Evolutionary conservation across 2,113 vertebrate species (phyloP).

Genomic region (Monopterus albus): DNA sequence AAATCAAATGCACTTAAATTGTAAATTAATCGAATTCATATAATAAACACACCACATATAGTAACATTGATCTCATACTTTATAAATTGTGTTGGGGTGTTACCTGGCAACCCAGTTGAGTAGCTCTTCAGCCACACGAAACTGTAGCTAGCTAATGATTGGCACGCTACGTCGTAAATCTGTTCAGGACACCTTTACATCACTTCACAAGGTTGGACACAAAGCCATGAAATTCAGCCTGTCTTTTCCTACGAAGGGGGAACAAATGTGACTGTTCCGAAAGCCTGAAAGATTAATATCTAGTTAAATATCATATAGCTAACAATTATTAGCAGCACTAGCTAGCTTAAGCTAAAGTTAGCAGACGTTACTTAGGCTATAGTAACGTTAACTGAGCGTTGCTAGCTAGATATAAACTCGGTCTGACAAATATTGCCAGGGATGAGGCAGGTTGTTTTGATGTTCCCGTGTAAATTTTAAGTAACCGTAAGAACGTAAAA

Average conservation of each 20-base stretch:
- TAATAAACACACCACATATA: no score
- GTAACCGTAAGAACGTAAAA: no score
- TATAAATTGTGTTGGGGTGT: background rate
- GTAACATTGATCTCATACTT: no score
- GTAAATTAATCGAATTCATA: no score
- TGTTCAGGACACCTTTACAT: constrained; percentile 3
- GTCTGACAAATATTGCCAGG: background rate
- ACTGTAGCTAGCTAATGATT: constrained; percentile 45
- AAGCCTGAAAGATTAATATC: no score
- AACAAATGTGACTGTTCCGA: no score
- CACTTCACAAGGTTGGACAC: constrained; percentile 60
- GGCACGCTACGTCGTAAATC: constrained; percentile 10
- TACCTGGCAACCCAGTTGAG: constrained; percentile 22
- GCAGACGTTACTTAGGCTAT: background rate
- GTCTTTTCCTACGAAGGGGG: no score
- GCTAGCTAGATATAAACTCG: no score
- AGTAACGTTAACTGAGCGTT: background rate
- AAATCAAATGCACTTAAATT: background rate
- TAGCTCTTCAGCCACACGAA: no score
- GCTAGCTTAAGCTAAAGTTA: constrained; percentile 32
- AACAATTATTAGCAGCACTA: background rate
- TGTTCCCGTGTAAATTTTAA: background rate
- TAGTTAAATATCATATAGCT: background rate
- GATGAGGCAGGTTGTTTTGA: background rate
- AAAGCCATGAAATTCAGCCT: background rate